Evolutionary conservation across 2,113 vertebrate genomes (phyloP).

Genomic region (Scolopax mira): DNA sequence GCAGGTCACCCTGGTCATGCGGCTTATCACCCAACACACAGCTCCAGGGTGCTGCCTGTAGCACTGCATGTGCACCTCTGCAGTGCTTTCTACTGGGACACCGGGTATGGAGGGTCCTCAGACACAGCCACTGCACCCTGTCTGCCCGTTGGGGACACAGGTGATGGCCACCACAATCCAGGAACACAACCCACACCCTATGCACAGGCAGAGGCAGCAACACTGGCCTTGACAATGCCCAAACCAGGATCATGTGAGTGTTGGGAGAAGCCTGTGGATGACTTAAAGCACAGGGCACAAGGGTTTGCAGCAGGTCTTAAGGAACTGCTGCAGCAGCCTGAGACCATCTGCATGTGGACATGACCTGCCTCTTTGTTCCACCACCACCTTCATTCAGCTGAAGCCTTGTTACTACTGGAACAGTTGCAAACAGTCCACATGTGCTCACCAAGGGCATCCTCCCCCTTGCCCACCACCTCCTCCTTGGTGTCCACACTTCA

Average conservation of each 20-base stretch:
- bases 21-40: neutral
- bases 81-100: neutral
- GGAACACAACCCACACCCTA: too few relatives aligned
- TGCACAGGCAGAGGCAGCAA: accelerated
- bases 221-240: neutral
- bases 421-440: neutral
- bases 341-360: neutral
- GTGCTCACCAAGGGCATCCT: accelerated
- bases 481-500: neutral
- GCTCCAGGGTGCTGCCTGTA: neutral
- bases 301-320: neutral
- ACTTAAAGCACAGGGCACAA: neutral
- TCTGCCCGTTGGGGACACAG: neutral
- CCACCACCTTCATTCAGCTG: neutral
- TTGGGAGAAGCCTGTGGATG: neutral
- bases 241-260: accelerated
- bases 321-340: neutral
- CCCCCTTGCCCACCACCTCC: neutral
- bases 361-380: neutral
- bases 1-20: neutral
- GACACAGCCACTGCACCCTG: neutral
- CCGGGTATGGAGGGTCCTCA: neutral
- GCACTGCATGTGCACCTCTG: neutral
- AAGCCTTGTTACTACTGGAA: neutral
- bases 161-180: neutral